Percentiles rank a stretch among this genome's conserved stretches.
These are phyloP conservation scores for Plebejus anna DNA, from an alignment of 2,888 invertebrate genomes.

Conservation along the genomic window DNA sequence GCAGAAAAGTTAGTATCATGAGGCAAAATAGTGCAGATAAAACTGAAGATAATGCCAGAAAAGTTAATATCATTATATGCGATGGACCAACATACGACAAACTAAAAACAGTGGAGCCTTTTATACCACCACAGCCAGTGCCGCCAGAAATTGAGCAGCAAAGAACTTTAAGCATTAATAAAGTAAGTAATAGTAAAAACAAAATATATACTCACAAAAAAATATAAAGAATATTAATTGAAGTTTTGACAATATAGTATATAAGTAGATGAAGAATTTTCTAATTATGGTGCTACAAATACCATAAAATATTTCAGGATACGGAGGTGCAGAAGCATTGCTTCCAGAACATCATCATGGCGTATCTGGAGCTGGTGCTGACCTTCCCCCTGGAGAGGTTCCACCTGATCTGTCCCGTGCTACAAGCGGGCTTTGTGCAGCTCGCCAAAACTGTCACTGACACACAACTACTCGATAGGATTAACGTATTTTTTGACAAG, in stretches of 20 bases:
- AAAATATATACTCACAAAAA: neutral
- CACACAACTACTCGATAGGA: conserved; percentile 71
- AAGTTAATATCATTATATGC: conserved; percentile 66
- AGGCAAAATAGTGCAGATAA: conserved; percentile 45
- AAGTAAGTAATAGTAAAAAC: conserved; percentile 73
- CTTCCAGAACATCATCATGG: conserved; percentile 91
- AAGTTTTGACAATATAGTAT: neutral
- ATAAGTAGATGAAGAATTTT: neutral
- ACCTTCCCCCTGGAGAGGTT: conserved; percentile 82
- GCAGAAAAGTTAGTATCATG: conserved; percentile 64
- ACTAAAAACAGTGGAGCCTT: conserved; percentile 61
- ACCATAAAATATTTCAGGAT: conserved; percentile 76
- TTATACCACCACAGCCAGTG: conserved; percentile 84
- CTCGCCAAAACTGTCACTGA: conserved; percentile 71
- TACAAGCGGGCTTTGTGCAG: conserved; percentile 66
- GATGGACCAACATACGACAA: conserved; percentile 59
- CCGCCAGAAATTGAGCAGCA: conserved; percentile 92
- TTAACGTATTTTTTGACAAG: conserved; percentile 77
- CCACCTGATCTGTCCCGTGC: conserved; percentile 70
- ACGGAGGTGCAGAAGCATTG: conserved; percentile 91
- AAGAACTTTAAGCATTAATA: conserved; percentile 88
- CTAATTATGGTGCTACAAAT: neutral
- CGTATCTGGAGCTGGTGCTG: conserved; percentile 88
- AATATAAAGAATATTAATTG: neutral
- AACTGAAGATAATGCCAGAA: conserved; percentile 54